phyloP scores from a whole-genome alignment of 1,140 invertebrate species.

The Drosophila santomea region DNA sequence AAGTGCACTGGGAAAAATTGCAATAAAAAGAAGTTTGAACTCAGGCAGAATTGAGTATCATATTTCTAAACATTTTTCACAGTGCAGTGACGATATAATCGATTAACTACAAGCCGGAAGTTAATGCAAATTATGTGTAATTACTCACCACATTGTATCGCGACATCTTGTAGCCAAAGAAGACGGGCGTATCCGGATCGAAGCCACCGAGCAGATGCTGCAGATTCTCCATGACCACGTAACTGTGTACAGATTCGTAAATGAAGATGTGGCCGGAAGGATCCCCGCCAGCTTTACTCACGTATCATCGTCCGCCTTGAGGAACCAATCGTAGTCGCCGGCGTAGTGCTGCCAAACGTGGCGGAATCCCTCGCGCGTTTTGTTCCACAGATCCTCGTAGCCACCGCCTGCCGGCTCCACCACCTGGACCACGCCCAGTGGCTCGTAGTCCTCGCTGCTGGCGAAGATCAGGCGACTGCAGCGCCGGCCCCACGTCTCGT shows the following conservation, averaged over 20 bases:
- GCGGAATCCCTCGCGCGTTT: slow-evolving; percentile 96
- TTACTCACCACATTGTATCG: slow-evolving; percentile 70
- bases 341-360: slow-evolving; percentile 93
- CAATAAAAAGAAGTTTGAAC: background rate
- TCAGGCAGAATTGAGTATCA: fast-evolving
- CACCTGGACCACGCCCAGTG: slow-evolving; percentile 86
- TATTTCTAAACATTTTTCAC: background rate
- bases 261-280: too few species aligned
- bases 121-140: background rate
- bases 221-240: slow-evolving; percentile 96
- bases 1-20: background rate
- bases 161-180: slow-evolving; percentile 93
- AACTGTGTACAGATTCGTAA: slow-evolving; percentile 23
- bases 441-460: slow-evolving; percentile 89
- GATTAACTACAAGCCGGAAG: slow-evolving; percentile 16
- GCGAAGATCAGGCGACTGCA: slow-evolving; percentile 96
- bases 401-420: slow-evolving; percentile 90
- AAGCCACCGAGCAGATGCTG: slow-evolving; percentile 93
- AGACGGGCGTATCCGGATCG: slow-evolving; percentile 89
- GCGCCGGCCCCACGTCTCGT: slow-evolving; percentile 96
- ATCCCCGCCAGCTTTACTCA: slow-evolving; percentile 85
- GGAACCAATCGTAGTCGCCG: slow-evolving; percentile 94
- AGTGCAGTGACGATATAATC: background rate
- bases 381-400: slow-evolving; percentile 95
- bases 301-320: slow-evolving; percentile 98